phyloP scores from a whole-genome alignment of 2,888 invertebrate species.

The Parthenolecanium corni region DNA sequence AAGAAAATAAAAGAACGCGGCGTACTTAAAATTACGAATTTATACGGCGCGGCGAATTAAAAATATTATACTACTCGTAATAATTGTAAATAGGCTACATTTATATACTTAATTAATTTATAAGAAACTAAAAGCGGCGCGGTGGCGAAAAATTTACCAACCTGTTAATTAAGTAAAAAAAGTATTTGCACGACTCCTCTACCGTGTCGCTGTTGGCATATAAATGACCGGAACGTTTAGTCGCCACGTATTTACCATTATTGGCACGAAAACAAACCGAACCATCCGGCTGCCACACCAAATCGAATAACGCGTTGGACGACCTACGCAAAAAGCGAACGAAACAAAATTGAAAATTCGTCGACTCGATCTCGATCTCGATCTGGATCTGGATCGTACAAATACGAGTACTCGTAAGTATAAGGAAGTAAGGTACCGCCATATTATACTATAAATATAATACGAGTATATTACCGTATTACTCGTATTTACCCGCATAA shows the following conservation, averaged over 20 bases:
- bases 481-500: too few relatives aligned
- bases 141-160: too few relatives aligned
- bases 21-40: too few relatives aligned
- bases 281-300: conserved; percentile 86
- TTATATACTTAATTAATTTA: too few relatives aligned
- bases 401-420: not conserved
- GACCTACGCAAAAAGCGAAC: conserved; percentile 49
- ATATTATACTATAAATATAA: too few relatives aligned
- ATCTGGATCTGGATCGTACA: not conserved
- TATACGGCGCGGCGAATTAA: too few relatives aligned
- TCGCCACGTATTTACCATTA: conserved; percentile 86
- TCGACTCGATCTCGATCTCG: not conserved
- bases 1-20: too few relatives aligned
- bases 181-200: conserved; percentile 83
- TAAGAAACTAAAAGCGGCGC: too few relatives aligned
- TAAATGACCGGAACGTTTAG: conserved; percentile 87
- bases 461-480: too few relatives aligned
- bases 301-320: conserved; percentile 83
- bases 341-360: not conserved
- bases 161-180: conserved; percentile 87
- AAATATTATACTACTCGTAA: too few relatives aligned
- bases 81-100: too few relatives aligned
- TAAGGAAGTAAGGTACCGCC: too few relatives aligned
- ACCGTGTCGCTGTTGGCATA: conserved; percentile 74
- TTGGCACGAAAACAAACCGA: conserved; percentile 83